Conservation (phyloP, 37 sponge, comb jelly and placozoan genomes). For the Petrosia ficiformis region DNA sequence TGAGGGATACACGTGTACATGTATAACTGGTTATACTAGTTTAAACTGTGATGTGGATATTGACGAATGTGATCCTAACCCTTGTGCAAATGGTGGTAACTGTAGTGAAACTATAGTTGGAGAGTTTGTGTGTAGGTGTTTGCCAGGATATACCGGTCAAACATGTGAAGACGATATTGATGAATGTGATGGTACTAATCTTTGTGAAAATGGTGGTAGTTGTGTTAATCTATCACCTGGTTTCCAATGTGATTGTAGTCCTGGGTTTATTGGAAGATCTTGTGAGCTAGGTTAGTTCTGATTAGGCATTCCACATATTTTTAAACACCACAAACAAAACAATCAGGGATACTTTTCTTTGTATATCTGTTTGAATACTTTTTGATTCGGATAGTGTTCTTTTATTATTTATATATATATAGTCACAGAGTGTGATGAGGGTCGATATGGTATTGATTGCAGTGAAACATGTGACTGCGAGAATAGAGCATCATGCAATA, state of each 20-base stretch:
- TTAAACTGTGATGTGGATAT: background rate
- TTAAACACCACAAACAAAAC: too few relatives aligned
- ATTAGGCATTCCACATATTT: too few relatives aligned
- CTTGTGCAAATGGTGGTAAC: slow-evolving; percentile 27
- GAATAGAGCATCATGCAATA: background rate
- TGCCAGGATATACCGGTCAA: slow-evolving; percentile 5
- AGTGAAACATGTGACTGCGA: background rate
- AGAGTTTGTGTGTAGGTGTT: slow-evolving; percentile 3
- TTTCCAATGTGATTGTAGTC: slow-evolving; percentile 10
- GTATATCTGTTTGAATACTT: too few relatives aligned
- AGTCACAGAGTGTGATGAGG: slow-evolving; percentile 2
- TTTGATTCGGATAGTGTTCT: too few relatives aligned
- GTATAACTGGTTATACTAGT: background rate
- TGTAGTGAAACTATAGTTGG: slow-evolving; percentile 3
- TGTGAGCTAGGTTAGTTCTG: too few relatives aligned
- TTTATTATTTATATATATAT: too few relatives aligned
- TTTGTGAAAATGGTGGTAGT: slow-evolving; percentile 13
- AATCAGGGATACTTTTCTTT: too few relatives aligned
- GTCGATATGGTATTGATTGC: background rate
- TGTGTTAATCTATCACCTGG: slow-evolving; percentile 8
- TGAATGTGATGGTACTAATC: slow-evolving; percentile 8
- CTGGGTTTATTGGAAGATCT: slow-evolving; percentile 17
- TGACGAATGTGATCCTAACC: background rate
- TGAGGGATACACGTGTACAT: slow-evolving; percentile 2
- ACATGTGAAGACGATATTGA: slow-evolving; percentile 16